These are phyloP conservation scores for Dicycla oo DNA, from an alignment of 2,888 invertebrate species.

Conservation along the genomic window DNA sequence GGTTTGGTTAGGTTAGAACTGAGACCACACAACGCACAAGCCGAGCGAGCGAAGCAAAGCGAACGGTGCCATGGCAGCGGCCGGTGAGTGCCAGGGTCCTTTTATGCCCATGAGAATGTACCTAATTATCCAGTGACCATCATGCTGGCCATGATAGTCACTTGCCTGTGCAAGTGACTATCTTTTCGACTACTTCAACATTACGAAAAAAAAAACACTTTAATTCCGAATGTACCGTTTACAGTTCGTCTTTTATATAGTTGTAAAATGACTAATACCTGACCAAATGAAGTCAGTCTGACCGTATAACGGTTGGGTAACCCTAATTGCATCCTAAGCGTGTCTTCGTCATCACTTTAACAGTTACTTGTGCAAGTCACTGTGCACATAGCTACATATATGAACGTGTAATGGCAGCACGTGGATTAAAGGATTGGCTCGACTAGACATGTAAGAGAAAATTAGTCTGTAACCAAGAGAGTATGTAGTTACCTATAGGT, in stretches of 20 bases:
- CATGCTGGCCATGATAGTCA: too few species aligned
- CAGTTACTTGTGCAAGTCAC: slow-evolving; percentile 47
- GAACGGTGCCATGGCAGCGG: too few species aligned
- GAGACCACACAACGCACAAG: too few species aligned
- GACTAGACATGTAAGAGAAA: slow-evolving; percentile 37
- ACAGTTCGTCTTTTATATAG: background rate
- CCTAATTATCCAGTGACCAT: too few species aligned
- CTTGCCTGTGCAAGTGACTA: background rate
- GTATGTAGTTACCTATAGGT: background rate
- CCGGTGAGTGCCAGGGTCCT: too few species aligned
- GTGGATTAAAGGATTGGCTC: slow-evolving; percentile 50
- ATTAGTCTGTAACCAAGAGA: slow-evolving; percentile 44
- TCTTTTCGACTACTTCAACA: background rate
- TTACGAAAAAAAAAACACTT: slow-evolving; percentile 29
- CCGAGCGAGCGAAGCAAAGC: too few species aligned
- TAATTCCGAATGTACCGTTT: slow-evolving; percentile 11
- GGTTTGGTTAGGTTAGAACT: too few species aligned
- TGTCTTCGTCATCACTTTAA: slow-evolving; percentile 44
- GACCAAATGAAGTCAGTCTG: slow-evolving; percentile 35
- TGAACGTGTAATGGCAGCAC: slow-evolving; percentile 37
- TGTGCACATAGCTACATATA: slow-evolving; percentile 12
- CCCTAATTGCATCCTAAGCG: slow-evolving; percentile 55
- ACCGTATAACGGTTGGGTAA: slow-evolving; percentile 52
- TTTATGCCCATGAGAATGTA: too few species aligned
- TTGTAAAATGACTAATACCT: slow-evolving; percentile 50